A percentile compares a stretch with the other conserved stretches of the same genome.
These are phyloP conservation scores for Rana temporaria DNA, from an alignment of 2,113 vertebrate genomes.

Conservation along the genomic window DNA sequence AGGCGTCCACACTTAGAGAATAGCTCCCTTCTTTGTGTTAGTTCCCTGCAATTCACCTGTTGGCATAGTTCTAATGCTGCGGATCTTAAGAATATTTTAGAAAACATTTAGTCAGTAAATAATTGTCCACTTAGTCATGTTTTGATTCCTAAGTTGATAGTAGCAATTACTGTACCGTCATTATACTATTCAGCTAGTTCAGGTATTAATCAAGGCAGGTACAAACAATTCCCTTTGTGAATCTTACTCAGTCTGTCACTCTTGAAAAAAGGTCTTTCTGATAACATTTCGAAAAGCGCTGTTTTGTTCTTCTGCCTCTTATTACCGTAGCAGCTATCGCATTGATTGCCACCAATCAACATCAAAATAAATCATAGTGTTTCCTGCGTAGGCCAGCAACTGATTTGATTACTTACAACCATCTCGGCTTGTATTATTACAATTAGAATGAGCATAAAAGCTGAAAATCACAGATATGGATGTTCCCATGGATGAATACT, in stretches of 20 bases:
- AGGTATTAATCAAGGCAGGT: constrained; percentile 47
- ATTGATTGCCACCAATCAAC: constrained; percentile 57
- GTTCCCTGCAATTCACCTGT: not conserved
- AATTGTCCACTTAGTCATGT: constrained; percentile 51
- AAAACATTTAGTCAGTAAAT: constrained; percentile 45
- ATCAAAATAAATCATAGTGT: constrained; percentile 56
- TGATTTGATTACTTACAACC: constrained; percentile 55
- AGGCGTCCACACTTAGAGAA: too few species aligned
- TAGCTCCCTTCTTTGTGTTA: too few species aligned
- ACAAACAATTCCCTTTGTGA: constrained; percentile 47
- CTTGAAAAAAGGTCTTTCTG: not conserved
- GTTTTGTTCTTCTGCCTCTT: constrained; percentile 29
- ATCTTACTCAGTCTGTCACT: constrained; percentile 18
- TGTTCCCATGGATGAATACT: constrained; percentile 50
- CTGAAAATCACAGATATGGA: constrained; percentile 53
- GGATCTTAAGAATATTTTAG: constrained; percentile 34
- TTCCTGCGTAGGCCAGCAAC: constrained; percentile 40
- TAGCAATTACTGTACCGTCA: constrained; percentile 40
- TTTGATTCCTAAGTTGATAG: constrained; percentile 34
- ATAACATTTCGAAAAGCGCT: not conserved
- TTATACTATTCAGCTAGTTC: constrained; percentile 30
- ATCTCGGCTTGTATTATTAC: constrained; percentile 55
- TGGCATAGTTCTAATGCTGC: not conserved
- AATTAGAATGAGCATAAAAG: constrained; percentile 56
- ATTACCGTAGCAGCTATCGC: constrained; percentile 51